Percentiles rank a stretch among this genome's conserved stretches.
Conservation (phyloP, 2,113 vertebrate species). For the Carettochelys insculpta region DNA sequence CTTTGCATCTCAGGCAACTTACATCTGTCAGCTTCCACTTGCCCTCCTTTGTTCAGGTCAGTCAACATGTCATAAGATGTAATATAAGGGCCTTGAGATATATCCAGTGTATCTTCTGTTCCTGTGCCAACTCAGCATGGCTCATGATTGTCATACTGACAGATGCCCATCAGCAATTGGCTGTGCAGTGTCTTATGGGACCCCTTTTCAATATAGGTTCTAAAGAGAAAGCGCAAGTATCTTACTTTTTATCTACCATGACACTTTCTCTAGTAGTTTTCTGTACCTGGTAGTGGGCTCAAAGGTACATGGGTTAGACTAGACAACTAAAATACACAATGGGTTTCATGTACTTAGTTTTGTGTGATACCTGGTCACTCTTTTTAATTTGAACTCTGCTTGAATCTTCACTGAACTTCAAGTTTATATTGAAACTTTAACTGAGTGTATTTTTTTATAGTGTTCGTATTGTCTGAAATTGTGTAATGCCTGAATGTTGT, state of each 20-base stretch:
- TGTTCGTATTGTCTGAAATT: background rate
- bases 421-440: background rate
- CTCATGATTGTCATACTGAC: background rate
- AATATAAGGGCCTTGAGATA: background rate
- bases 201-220: background rate
- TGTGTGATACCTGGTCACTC: background rate
- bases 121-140: background rate
- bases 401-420: no score
- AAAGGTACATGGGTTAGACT: fast-evolving
- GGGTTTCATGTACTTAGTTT: background rate
- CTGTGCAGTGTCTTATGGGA: background rate
- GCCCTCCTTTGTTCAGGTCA: background rate
- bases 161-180: background rate
- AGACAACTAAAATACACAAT: background rate
- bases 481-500: background rate
- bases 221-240: background rate
- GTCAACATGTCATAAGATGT: background rate
- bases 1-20: background rate
- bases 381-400: background rate
- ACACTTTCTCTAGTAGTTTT: background rate
- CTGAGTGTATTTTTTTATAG: background rate
- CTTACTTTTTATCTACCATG: background rate
- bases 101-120: background rate
- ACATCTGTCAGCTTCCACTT: background rate
- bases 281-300: background rate